phyloP scores from a whole-genome alignment of 2,888 invertebrate genomes.

The Zootermopsis nevadensis region DNA sequence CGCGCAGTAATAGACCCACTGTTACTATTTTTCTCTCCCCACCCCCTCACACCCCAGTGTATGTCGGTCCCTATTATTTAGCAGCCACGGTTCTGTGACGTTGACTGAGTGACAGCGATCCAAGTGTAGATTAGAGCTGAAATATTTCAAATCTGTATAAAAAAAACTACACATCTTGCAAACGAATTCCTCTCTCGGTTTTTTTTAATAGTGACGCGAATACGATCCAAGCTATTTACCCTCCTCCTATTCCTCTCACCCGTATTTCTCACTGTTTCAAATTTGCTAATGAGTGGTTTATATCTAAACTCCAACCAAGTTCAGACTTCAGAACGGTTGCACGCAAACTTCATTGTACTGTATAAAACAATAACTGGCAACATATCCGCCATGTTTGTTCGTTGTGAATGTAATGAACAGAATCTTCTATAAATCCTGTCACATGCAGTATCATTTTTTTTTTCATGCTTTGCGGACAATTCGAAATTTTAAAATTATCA shows the following conservation, averaged over 20 bases:
- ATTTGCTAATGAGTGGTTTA: not conserved
- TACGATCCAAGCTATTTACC: not conserved
- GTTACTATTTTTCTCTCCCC: not conserved
- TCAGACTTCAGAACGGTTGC: not conserved
- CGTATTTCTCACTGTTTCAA: not conserved
- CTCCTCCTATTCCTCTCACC: not conserved
- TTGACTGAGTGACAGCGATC: not conserved
- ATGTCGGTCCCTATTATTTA: constrained; percentile 12
- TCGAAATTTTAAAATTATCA: no score
- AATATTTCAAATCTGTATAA: constrained; percentile 16
- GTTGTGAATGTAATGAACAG: no score
- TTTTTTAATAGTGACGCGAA: not conserved
- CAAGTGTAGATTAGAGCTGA: not conserved
- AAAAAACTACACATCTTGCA: not conserved
- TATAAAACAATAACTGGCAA: no score
- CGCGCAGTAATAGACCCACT: not conserved
- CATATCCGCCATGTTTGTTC: no score
- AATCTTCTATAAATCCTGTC: no score
- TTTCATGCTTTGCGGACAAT: no score
- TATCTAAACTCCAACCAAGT: not conserved
- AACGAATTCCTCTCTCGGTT: not conserved
- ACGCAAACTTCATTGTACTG: no score
- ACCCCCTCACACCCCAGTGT: not conserved
- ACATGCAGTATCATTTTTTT: no score
- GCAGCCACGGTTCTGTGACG: not conserved